Base-by-base conservation (phyloP, 1,140 invertebrate genomes). In the Megalopta genalis region DNA sequence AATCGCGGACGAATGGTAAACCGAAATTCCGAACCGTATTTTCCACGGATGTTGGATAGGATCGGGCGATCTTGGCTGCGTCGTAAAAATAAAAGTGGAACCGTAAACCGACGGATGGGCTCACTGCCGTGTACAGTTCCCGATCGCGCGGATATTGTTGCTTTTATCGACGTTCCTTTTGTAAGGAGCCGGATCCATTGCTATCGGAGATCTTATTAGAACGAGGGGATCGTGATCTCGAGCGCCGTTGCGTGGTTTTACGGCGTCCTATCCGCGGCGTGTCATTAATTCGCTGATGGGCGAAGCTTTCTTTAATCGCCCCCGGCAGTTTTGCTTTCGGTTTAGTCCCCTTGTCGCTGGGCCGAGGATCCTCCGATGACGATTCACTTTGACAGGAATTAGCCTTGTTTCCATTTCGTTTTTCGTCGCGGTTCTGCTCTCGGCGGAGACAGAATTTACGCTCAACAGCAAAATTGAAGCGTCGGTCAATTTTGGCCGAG, bases 161-260 rank as follows among this genome's bases (percentile, higher is more conserved):
- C 59, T 27, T 77, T 70, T 71, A 77, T 71, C 67, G 27, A 9
- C 52, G n/a, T 42, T 54, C 59, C 16, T 77, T 64, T n/a, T 67
- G 25, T 18, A 18, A 32, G 23, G 37, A 21, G 52, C 5, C 16
- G 63, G 32, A 25, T 32, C 32, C 23, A 5, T 7, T 21, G 14
- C 49, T 21, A 21, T 46, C 42, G 65, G 9, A 16, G 39, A 32
- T 72, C 62, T 52, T 27, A 42, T 71, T n/a, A 14, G 18, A 25
- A 16, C 42, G 10, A 32, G 9, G 16, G 39, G 25, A 54, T 52
- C 23, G 37, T 39, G n/a, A 69, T 46, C 6, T 32, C 25, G 52
- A 32, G 37, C 2, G 2, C 14, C 60, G 59, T 3, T 1, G 1
- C 7, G 2, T 2, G 8, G 10, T 2, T 42, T 70, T 60, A 70